phyloP scores from a whole-genome alignment of 2,113 vertebrate species.

The Aepyceros melampus region DNA sequence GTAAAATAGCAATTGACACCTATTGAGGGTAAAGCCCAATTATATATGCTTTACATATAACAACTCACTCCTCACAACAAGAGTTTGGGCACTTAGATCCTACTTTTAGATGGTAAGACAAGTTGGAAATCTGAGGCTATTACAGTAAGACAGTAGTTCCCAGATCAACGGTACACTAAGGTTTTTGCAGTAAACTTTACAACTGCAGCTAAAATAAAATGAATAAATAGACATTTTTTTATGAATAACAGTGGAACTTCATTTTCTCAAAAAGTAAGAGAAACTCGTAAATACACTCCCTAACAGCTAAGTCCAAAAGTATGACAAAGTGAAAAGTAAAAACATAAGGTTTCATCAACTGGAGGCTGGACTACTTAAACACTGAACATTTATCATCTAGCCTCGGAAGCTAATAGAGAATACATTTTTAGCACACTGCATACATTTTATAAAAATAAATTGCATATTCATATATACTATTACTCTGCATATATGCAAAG shows the following conservation, averaged over 20 bases:
- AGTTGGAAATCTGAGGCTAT: not conserved
- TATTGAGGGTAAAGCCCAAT: not conserved
- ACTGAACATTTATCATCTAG: not conserved
- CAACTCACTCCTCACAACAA: not conserved
- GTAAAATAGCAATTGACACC: not conserved
- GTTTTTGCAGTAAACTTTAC: not conserved
- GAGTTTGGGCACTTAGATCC: not conserved
- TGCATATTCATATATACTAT: not conserved
- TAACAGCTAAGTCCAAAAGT: not conserved
- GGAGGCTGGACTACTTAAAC: not conserved
- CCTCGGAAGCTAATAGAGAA: not conserved
- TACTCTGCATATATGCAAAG: not conserved
- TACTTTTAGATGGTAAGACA: not conserved
- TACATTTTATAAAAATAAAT: not conserved
- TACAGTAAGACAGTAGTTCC: not conserved
- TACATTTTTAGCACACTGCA: not conserved
- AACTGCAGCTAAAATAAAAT: not conserved
- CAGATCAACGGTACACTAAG: not conserved
- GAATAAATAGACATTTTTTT: not conserved
- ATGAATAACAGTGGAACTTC: not conserved
- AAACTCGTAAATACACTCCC: not conserved
- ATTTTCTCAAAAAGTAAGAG: not conserved
- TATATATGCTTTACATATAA: not conserved
- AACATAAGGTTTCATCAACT: not conserved
- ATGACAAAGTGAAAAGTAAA: not conserved